Evolutionary conservation across 2,888 invertebrate genomes (phyloP).

Genomic region (Bombyx huttoni): DNA sequence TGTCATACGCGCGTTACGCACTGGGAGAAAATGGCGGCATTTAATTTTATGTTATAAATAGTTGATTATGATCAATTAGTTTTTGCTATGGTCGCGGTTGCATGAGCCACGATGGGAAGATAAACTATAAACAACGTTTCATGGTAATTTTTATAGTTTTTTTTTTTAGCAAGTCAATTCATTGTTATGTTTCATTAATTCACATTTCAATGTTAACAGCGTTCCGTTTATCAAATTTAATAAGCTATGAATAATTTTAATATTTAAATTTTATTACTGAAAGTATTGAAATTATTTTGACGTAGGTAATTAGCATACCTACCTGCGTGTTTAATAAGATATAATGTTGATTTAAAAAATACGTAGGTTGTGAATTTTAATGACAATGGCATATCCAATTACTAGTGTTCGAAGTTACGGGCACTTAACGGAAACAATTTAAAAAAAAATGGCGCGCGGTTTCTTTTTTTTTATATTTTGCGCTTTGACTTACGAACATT

Average conservation of each 20-base stretch:
- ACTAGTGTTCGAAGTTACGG: no score
- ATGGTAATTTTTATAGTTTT: slow-evolving; percentile 21
- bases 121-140: slow-evolving; percentile 34
- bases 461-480: no score
- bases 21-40: slow-evolving; percentile 6
- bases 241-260: neutral
- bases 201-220: slow-evolving; percentile 49
- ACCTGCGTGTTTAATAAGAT: neutral
- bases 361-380: neutral
- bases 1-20: slow-evolving; percentile 13
- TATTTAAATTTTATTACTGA: neutral
- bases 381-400: neutral
- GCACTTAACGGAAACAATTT: no score
- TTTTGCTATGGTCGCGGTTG: slow-evolving; percentile 39
- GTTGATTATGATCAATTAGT: slow-evolving; percentile 40
- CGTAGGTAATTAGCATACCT: neutral
- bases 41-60: slow-evolving; percentile 27
- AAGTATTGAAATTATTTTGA: neutral
- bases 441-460: no score
- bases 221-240: neutral
- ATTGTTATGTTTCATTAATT: slow-evolving; percentile 24
- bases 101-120: slow-evolving; percentile 30
- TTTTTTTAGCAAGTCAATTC: slow-evolving; percentile 7
- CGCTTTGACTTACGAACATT: no score
- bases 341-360: neutral